Base-by-base conservation (phyloP, 2,888 invertebrate genomes). In the Cephonodes hylas region DNA sequence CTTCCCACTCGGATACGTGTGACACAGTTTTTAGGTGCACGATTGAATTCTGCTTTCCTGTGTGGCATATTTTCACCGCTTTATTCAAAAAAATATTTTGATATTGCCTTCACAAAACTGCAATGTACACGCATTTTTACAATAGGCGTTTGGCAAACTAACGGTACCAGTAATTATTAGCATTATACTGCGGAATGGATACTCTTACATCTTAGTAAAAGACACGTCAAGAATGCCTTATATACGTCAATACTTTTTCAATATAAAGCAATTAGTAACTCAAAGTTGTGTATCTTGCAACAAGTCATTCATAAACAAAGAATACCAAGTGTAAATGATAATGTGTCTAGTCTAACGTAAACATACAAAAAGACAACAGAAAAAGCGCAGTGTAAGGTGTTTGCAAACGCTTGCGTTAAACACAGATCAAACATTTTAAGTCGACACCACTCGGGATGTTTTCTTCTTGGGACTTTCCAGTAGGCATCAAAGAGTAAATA, bases 401-500 rank as follows among this genome's bases (percentile, higher is more conserved):
- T 53, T 18, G 31, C 18, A 53, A 53, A 27, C 10, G 53, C 18
- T 27, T 53, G 27, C 18, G 27, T 31, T 42, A 42, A 53, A 53
- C 25, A 42, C 22, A 38, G 42, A 23, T 53, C 42, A 38, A 60
- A 53, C 58, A 27, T 58, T 62, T 66, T 65, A 63, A 64, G 63
- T 62, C 63, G 45, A 62, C 62, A 48, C 66, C 62, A 62, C 64
- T 57, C 67, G 64, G 66, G 69, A 66, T 80, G 77, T 82, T 86
- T 85, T 78, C 73, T 71, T 70, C 67, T 64, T 69, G 72, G 70
- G 77, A 83, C 81, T 86, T 85, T 86, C 77, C 79, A 83, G 75
- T 78, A 79, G 75, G 80, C 81, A 80, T 74, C 80, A 84, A 83
- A 83, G 86, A 84, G 85, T 86, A 88, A 88, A 86, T 88, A 83